Conservation (phyloP, 2,113 vertebrate species). For the Pyxicephalus adspersus region DNA sequence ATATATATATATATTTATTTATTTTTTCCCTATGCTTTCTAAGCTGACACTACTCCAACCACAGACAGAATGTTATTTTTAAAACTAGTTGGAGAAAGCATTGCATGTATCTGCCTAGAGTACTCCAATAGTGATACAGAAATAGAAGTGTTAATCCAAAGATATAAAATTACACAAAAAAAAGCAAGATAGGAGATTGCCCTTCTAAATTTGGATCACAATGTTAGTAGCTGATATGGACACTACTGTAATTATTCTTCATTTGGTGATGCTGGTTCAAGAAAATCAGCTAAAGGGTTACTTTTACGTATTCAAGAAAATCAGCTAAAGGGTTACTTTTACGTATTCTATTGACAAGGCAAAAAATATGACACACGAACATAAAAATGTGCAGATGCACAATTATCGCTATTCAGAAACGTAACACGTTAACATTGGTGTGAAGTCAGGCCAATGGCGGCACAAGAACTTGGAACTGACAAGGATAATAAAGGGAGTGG, state of each 20-base stretch:
- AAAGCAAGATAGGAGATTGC: slow-evolving; percentile 19
- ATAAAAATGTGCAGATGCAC: no score
- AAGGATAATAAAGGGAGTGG: not conserved
- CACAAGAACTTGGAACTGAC: not conserved
- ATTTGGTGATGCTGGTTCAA: not conserved
- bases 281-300: not conserved
- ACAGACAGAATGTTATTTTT: no score
- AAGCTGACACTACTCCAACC: no score
- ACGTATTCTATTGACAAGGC: not conserved
- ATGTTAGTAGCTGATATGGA: not conserved
- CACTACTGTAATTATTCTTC: not conserved
- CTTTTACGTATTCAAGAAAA: not conserved
- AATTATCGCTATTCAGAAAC: no score
- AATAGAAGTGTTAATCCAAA: slow-evolving; percentile 29
- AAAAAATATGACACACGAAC: no score
- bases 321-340: not conserved
- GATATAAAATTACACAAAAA: slow-evolving; percentile 18
- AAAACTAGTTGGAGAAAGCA: not conserved
- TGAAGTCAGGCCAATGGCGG: not conserved
- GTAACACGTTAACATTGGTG: no score
- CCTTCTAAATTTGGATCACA: not conserved
- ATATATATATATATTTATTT: no score
- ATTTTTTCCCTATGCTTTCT: no score
- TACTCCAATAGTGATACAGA: not conserved
- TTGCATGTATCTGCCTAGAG: not conserved